phyloP scores from a whole-genome alignment of 2,797 vertebrate species.

The Esox masquinongy region DNA sequence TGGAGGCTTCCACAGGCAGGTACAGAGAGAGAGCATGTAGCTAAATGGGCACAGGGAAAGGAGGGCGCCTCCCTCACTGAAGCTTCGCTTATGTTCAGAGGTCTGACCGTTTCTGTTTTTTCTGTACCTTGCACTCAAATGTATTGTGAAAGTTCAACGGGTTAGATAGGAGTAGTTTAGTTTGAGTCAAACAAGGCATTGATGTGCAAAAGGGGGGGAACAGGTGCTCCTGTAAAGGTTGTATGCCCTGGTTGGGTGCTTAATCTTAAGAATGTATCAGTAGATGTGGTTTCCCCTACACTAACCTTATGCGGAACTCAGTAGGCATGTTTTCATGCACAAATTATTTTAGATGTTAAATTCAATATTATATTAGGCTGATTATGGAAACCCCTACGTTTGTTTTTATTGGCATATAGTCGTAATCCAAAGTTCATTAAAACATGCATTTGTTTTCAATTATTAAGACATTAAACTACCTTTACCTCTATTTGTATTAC shows the following conservation, averaged over 20 bases:
- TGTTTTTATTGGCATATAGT: no score
- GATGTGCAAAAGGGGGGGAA: background rate
- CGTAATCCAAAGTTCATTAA: no score
- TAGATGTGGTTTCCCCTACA: background rate
- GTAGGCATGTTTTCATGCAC: background rate
- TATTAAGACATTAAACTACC: no score
- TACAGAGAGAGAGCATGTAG: constrained; percentile 23
- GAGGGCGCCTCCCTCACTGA: background rate
- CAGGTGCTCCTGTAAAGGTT: constrained; percentile 6
- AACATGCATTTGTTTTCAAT: no score
- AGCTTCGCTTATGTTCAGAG: background rate
- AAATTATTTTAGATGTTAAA: no score
- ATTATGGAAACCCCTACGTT: no score
- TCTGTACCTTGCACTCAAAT: constrained; percentile 1
- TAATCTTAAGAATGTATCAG: background rate
- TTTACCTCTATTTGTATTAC: no score
- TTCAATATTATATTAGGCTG: no score
- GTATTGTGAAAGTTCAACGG: constrained; percentile 7
- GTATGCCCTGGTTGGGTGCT: background rate
- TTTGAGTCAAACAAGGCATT: background rate
- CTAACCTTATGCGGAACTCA: background rate
- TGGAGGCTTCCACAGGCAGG: constrained; percentile 41
- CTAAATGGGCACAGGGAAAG: background rate
- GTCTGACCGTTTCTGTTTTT: background rate
- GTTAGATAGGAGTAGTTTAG: constrained; percentile 1